These are phyloP conservation scores for Glyptemys insculpta DNA, from an alignment of 2,797 vertebrate species.

Conservation along the genomic window DNA sequence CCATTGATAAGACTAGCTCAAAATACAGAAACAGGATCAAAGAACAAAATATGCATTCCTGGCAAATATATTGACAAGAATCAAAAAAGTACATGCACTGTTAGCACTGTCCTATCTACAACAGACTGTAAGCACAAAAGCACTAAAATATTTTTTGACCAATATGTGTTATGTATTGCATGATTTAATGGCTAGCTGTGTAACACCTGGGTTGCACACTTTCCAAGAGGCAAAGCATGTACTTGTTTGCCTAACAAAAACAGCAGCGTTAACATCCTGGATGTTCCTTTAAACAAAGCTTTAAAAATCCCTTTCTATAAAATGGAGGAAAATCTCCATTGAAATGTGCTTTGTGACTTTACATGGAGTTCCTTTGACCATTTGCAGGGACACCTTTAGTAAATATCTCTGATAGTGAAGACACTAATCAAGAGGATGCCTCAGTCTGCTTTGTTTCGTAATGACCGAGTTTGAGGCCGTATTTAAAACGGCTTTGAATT, in stretches of 20 bases:
- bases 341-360: not conserved
- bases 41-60: conserved; percentile 24
- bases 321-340: not conserved
- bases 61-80: not conserved
- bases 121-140: not conserved
- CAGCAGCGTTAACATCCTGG: not conserved
- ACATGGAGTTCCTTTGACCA: not conserved
- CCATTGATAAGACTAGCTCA: not conserved
- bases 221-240: conserved; percentile 35
- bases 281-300: conserved; percentile 11
- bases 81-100: conserved; percentile 22
- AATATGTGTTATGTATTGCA: conserved; percentile 18
- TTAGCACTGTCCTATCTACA: conserved; percentile 22
- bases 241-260: not conserved
- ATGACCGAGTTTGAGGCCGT: not conserved
- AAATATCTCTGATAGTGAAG: not conserved
- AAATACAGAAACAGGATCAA: not conserved
- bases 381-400: not conserved
- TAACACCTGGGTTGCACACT: not conserved
- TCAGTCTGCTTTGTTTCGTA: not conserved
- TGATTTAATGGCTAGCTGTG: conserved; percentile 52
- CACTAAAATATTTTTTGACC: conserved; percentile 35
- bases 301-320: not conserved
- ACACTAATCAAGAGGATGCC: not conserved
- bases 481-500: not conserved